Percentiles rank a stretch among this genome's conserved stretches.
These are phyloP conservation scores for Myrmecobius fasciatus DNA, from an alignment of 2,113 vertebrate species.

Conservation along the genomic window DNA sequence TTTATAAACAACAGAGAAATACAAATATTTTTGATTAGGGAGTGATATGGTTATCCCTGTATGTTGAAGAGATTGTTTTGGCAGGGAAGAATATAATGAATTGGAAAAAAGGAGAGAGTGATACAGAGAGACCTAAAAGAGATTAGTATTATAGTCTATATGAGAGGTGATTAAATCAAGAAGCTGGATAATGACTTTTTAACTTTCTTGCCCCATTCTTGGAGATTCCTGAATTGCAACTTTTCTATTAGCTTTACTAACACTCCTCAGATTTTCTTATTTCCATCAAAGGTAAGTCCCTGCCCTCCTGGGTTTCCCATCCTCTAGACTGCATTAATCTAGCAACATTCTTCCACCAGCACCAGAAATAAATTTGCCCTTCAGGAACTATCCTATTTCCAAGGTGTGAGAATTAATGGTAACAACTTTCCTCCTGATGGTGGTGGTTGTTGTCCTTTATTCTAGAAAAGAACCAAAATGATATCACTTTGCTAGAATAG, in stretches of 20 bases:
- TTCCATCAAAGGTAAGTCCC: not conserved
- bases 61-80: not conserved
- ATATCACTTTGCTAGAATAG: too few relatives aligned
- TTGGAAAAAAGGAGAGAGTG: not conserved
- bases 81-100: not conserved
- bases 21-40: not conserved
- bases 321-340: not conserved
- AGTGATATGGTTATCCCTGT: not conserved
- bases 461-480: too few relatives aligned
- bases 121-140: not conserved
- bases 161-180: not conserved
- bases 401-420: not conserved
- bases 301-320: not conserved
- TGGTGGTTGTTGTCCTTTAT: too few relatives aligned
- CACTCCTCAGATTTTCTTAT: not conserved
- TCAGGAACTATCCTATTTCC: not conserved
- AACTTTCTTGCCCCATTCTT: not conserved
- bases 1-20: not conserved
- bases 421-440: not conserved
- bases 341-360: not conserved
- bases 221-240: not conserved
- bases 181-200: not conserved
- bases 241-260: not conserved
- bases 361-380: not conserved
- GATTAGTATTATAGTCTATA: not conserved